Evolutionary conservation across 2,888 invertebrate genomes (phyloP).

Genomic region (Athripsodes cinereus): DNA sequence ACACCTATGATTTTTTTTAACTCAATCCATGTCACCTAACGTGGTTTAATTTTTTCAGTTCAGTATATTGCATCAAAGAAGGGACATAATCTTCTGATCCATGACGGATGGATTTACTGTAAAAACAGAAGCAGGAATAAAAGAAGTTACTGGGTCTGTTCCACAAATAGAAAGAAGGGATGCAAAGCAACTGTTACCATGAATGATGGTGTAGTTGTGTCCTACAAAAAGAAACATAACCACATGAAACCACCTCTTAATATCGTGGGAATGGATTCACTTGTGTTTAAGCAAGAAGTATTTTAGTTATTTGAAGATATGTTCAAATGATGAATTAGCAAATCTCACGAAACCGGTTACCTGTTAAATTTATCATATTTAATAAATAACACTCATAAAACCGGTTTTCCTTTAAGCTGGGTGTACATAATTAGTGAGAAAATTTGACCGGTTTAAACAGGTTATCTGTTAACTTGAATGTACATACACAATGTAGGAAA

Average conservation of each 20-base stretch:
- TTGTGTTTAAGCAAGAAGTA: neutral
- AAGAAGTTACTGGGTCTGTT: conserved; percentile 3
- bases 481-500: too few relatives aligned
- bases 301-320: too few relatives aligned
- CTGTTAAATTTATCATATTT: too few relatives aligned
- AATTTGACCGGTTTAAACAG: too few relatives aligned
- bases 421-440: too few relatives aligned
- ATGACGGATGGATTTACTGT: neutral
- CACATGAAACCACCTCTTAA: conserved; percentile 3
- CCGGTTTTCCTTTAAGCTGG: too few relatives aligned
- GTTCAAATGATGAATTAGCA: too few relatives aligned
- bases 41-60: neutral
- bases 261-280: neutral
- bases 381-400: too few relatives aligned
- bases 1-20: too few relatives aligned
- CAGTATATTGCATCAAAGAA: neutral
- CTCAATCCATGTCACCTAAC: too few relatives aligned
- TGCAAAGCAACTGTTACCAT: conserved; percentile 10
- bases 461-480: too few relatives aligned
- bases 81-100: neutral
- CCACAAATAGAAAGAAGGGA: conserved; percentile 5
- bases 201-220: conserved; percentile 1
- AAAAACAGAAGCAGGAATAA: conserved; percentile 2
- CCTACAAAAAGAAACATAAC: conserved; percentile 10
- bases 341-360: too few relatives aligned